phyloP scores from a whole-genome alignment of 1,140 invertebrate species.

The Apis cerana region DNA sequence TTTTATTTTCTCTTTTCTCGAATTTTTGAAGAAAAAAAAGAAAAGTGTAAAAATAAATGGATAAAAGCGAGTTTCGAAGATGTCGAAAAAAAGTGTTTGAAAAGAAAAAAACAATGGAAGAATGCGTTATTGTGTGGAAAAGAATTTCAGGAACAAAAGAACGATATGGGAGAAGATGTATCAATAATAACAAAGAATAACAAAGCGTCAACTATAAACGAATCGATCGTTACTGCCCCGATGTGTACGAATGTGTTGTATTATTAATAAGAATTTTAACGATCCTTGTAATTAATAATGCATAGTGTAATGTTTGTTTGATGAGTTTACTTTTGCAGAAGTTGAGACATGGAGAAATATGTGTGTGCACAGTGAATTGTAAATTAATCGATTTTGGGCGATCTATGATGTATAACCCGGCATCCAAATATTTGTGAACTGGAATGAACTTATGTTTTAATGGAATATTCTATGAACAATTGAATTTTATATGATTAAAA shows the following conservation, averaged over 20 bases:
- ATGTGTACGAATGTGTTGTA: background rate
- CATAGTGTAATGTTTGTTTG: background rate
- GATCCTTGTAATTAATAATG: conserved; percentile 1
- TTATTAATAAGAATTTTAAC: background rate
- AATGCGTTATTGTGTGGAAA: background rate
- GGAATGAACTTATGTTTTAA: background rate
- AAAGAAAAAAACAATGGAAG: too few relatives aligned
- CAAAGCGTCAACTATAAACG: background rate
- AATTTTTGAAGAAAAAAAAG: too few relatives aligned
- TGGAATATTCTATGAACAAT: background rate
- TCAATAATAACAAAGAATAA: too few relatives aligned
- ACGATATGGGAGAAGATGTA: too few relatives aligned
- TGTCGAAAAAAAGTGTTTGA: too few relatives aligned
- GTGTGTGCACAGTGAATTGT: background rate
- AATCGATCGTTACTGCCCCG: background rate
- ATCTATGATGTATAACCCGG: background rate
- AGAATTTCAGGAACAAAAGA: background rate
- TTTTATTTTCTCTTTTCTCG: too few relatives aligned
- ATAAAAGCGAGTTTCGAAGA: too few relatives aligned
- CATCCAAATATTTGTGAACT: background rate
- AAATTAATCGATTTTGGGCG: background rate
- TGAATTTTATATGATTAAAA: background rate
- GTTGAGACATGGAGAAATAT: background rate
- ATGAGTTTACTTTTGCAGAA: background rate
- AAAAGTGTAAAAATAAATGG: too few relatives aligned